These are phyloP conservation scores for Nemapogon koenigi DNA, from an alignment of 2,888 invertebrate species.

Conservation along the genomic window DNA sequence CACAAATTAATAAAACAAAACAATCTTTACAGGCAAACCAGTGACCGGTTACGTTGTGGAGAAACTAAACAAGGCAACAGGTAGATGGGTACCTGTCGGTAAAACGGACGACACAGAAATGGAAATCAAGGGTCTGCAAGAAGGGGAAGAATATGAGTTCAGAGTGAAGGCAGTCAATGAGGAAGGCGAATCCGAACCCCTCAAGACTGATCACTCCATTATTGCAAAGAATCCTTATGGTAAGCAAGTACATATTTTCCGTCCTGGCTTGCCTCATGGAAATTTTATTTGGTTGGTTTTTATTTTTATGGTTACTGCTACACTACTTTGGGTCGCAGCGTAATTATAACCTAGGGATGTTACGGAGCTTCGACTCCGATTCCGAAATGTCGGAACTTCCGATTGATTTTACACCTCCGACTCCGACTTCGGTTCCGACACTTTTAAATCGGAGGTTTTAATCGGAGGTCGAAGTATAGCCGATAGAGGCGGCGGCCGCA, in stretches of 20 bases:
- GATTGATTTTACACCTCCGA: too few species aligned
- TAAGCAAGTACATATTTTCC: constrained; percentile 32
- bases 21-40: constrained; percentile 67
- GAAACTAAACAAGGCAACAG: constrained; percentile 90
- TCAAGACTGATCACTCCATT: constrained; percentile 88
- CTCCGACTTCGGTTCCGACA: too few species aligned
- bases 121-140: constrained; percentile 88
- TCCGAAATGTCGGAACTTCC: too few species aligned
- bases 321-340: too few species aligned
- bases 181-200: constrained; percentile 93
- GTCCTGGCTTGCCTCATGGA: neutral
- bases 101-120: constrained; percentile 85
- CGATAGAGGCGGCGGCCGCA: too few species aligned
- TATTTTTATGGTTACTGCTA: too few species aligned
- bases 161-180: constrained; percentile 93
- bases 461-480: too few species aligned
- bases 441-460: too few species aligned
- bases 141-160: constrained; percentile 90
- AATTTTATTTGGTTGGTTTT: neutral
- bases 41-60: constrained; percentile 93
- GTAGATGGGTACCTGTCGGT: constrained; percentile 93
- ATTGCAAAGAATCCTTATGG: constrained; percentile 97
- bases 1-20: neutral
- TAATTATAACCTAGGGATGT: too few species aligned
- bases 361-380: too few species aligned